Evolutionary conservation across 1,140 invertebrate genomes (phyloP).

Genomic region (Brachionus calyciflorus): DNA sequence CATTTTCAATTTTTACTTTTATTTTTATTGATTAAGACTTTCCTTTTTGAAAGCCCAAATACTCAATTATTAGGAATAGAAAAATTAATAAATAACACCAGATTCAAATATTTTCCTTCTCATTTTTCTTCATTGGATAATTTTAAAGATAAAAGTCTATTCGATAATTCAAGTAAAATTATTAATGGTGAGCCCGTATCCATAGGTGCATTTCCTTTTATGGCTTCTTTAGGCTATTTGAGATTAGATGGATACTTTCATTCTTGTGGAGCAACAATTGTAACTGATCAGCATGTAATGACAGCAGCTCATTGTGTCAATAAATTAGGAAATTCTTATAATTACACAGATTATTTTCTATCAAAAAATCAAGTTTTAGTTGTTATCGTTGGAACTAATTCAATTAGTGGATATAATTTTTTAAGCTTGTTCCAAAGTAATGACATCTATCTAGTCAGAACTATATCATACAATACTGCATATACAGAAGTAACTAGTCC

Average conservation of each 20-base stretch:
- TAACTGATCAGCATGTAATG: constrained; percentile 50
- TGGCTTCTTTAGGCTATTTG: background rate
- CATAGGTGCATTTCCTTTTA: background rate
- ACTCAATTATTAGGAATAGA: too few relatives aligned
- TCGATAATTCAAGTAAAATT: too few relatives aligned
- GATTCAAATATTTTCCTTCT: too few relatives aligned
- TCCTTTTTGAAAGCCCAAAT: too few relatives aligned
- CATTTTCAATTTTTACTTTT: too few relatives aligned
- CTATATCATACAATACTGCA: background rate
- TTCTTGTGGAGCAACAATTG: constrained; percentile 50
- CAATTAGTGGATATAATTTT: background rate
- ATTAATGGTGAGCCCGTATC: background rate
- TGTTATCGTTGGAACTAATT: background rate
- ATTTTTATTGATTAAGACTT: too few relatives aligned
- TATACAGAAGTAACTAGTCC: background rate
- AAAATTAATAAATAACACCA: too few relatives aligned
- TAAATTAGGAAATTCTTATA: background rate
- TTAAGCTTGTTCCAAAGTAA: background rate
- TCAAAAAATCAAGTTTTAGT: background rate
- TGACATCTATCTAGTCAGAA: background rate
- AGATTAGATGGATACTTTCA: constrained; percentile 25
- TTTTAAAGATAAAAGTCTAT: too few relatives aligned
- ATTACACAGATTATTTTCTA: background rate
- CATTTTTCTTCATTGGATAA: too few relatives aligned
- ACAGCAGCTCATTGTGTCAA: constrained; percentile 52